A percentile compares a stretch with the other conserved stretches of the same genome.
Conservation (phyloP, 2,888 invertebrate genomes). For the Sesamia inferens region DNA sequence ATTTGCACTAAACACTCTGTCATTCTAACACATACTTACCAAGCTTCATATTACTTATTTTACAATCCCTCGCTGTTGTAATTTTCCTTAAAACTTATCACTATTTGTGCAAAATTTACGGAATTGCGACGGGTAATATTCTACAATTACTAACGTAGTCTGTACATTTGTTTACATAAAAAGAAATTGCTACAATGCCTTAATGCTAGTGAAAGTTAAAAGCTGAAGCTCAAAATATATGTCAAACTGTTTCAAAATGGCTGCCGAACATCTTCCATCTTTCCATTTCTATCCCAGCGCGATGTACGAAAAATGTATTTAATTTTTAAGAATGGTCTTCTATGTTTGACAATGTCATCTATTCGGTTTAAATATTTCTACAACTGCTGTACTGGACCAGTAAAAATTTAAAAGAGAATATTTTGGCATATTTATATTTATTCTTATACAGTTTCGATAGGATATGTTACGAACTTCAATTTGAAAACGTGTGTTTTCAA, state of each 20-base stretch:
- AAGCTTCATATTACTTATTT: not conserved
- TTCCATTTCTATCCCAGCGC: not conserved
- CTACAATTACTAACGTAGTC: slow-evolving; percentile 16
- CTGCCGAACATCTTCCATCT: slow-evolving; percentile 11
- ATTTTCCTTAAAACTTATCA: not conserved
- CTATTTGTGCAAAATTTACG: not conserved
- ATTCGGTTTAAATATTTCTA: not conserved
- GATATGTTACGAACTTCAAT: not conserved
- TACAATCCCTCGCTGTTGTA: not conserved
- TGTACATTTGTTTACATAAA: slow-evolving; percentile 30
- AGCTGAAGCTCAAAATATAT: slow-evolving; percentile 17
- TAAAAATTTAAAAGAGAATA: not conserved
- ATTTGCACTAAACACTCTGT: not conserved
- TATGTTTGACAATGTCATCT: not conserved
- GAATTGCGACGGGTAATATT: slow-evolving; percentile 1
- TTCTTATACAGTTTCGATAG: not conserved
- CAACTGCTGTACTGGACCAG: not conserved
- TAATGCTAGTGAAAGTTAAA: slow-evolving; percentile 37
- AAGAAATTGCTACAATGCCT: slow-evolving; percentile 40
- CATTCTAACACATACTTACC: not conserved
- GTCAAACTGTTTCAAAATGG: slow-evolving; percentile 28
- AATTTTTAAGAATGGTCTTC: not conserved
- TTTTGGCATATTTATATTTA: not conserved
- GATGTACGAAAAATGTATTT: not conserved
- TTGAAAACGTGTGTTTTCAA: not conserved